Evolutionary conservation across 2,113 vertebrate species (phyloP), one percentile per base, ranked within the genome.

Genomic region (Gnathonemus echidnorhynchus): DNA sequence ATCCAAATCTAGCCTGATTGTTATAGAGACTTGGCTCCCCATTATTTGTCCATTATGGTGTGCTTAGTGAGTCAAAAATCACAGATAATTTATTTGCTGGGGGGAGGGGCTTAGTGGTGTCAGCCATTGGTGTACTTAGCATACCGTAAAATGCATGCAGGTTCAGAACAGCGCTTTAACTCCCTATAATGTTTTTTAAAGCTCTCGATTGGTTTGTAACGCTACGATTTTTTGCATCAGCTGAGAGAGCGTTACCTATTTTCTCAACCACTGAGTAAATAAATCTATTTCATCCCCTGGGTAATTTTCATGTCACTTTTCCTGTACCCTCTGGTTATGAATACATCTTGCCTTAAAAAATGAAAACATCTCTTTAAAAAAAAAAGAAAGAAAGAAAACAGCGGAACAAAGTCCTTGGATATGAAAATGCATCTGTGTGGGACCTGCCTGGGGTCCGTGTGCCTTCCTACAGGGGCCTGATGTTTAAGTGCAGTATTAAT

Each of bases 191-290:
- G 83, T 21, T 48, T n/a, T n/a, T 48, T 85, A 85, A 83, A 56
- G 87, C 74, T 35, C 89, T 89, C 10, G 89, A 88, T 50, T 87
- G 52, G 48, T 90, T 83, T 88, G 58, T 91, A 91, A 93, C 86
- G 62, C 89, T 70, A 50, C 88, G 91, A 91, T 94, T 92, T 94
- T 70, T 94, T 93, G 88, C 91, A 91, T 93, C 92, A 92, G 91
- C 92, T 92, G 91, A 88, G 89, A 92, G 49, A 91, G 92, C 91
- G 90, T 92, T 88, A 90, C 90, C 85, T 89, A 93, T 95, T 95
- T 95, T 95, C 93, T 94, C 93, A 90, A 89, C 92, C 93, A 94
- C 86, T 95, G 95, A 94, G 94, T 93, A 93, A 91, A 93, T 92
- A 94, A 94, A 95, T 95, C 91, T 66, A 88, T 86, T 90, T 50